Evolutionary conservation across 64 coral and sea anemone species (phyloP), one percentile per base, ranked within the genome.

Genomic region (Porites australiensis): DNA sequence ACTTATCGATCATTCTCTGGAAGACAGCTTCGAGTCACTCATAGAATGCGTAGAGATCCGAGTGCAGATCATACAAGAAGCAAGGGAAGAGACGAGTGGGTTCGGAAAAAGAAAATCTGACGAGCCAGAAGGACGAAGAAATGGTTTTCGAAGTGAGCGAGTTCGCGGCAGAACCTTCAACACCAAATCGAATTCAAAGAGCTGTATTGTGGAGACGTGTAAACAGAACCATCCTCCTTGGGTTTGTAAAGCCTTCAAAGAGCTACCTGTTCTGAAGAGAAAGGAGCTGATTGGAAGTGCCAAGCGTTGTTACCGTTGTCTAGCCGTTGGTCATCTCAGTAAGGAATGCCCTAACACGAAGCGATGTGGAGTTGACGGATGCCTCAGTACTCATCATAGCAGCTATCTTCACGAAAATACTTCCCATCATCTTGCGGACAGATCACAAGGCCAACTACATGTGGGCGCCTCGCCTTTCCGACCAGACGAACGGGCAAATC

Each of bases 241-340:
- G 91, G 53, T 79, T 48, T 93, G 91, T 12, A 75, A 88, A 73
- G 43, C 63, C 59, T 93, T 93, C 23, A 93, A 93, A 58, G 77
- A 70, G 57, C 57, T 88, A 19, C 52, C 83, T 65, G 83, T 88
- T 19, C 2, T 47, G 20, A 59, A 72, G 44, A 87, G 64, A 81
- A 93, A 88, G 74, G 83, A 93, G 55, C 74, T 87, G 7, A 93
- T 93, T 67, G 74, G 64, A 65, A 72, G 74, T 16, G n/a, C 47
- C 11, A 45, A 46, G 46, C 82, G 91, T 10, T 93, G 91, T 87
- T 93, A 53, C 50, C 71, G 58, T 22, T 93, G 91, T 48, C 50
- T 87, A 48, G 91, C 82, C 12, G 67, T 59, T 50, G 72, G 70
- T 54, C 82, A 87, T 69, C 45, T 69, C 5, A 93, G 50, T 45